phyloP scores from a whole-genome alignment of 2,797 vertebrate species.

The Rhynchotus rufescens region DNA sequence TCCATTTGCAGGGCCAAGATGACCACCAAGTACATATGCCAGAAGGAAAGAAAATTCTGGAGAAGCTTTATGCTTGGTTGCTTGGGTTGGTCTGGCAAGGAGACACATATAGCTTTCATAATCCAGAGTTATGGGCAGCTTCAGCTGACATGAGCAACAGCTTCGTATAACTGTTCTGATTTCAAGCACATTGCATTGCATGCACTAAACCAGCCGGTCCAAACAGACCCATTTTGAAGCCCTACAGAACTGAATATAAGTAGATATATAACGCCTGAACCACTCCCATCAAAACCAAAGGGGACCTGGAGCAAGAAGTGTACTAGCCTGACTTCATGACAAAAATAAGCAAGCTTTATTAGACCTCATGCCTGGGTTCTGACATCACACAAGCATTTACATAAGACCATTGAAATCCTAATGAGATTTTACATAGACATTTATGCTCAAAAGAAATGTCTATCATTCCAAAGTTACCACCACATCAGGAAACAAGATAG shows the following conservation, averaged over 20 bases:
- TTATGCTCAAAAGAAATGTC: not conserved
- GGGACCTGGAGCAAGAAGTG: not conserved
- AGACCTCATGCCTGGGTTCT: not conserved
- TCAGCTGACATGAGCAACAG: not conserved
- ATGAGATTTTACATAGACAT: not conserved
- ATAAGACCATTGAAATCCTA: not conserved
- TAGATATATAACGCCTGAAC: no score
- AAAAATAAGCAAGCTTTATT: not conserved
- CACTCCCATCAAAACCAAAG: not conserved
- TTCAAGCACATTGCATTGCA: not conserved
- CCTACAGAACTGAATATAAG: not conserved
- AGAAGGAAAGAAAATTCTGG: not conserved
- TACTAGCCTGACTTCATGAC: fast-evolving
- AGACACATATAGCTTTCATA: not conserved
- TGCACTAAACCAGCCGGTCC: not conserved
- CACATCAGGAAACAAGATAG: conserved; percentile 13
- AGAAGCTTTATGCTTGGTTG: not conserved
- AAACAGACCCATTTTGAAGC: not conserved
- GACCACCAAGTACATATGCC: fast-evolving
- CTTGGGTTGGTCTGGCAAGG: not conserved
- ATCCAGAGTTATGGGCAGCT: not conserved
- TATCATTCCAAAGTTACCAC: not conserved
- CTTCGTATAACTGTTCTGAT: not conserved
- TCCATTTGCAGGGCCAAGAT: not conserved
- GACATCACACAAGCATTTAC: not conserved